Conservation (phyloP, 2,888 invertebrate species). For the Mimas tiliae region DNA sequence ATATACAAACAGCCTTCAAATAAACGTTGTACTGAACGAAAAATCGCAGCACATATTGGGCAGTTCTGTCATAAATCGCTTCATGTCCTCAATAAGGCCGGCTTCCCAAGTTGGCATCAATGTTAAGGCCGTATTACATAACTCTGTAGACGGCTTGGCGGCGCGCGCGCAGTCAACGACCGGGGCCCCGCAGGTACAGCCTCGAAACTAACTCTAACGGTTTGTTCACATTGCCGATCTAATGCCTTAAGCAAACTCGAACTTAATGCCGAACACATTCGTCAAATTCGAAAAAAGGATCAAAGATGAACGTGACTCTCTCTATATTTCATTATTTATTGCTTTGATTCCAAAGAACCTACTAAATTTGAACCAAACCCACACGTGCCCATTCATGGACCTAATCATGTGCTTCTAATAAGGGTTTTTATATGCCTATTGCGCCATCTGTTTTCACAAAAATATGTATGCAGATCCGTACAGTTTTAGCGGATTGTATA, state of each 20-base stretch:
- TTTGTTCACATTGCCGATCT: background rate
- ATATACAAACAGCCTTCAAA: constrained; percentile 8
- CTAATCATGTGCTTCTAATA: no score
- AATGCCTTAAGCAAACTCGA: background rate
- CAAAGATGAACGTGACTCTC: background rate
- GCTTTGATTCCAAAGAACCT: background rate
- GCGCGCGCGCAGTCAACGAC: constrained; percentile 68
- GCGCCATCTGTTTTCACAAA: no score
- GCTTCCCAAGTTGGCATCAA: constrained; percentile 56
- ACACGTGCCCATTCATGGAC: no score
- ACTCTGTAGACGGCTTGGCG: constrained; percentile 82
- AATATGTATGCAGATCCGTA: no score
- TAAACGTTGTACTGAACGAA: background rate
- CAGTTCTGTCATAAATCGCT: constrained; percentile 18
- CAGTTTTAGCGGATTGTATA: no score
- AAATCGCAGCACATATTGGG: constrained; percentile 8
- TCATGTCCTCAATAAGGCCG: constrained; percentile 45
- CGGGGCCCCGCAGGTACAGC: constrained; percentile 77
- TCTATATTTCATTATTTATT: background rate
- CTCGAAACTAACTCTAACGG: constrained; percentile 49
- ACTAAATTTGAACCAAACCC: no score
- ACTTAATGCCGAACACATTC: background rate
- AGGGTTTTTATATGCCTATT: no score
- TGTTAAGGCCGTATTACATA: constrained; percentile 81
- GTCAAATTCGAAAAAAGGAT: background rate